Conservation (phyloP, 2,797 vertebrate genomes). For the Tadarida brasiliensis region DNA sequence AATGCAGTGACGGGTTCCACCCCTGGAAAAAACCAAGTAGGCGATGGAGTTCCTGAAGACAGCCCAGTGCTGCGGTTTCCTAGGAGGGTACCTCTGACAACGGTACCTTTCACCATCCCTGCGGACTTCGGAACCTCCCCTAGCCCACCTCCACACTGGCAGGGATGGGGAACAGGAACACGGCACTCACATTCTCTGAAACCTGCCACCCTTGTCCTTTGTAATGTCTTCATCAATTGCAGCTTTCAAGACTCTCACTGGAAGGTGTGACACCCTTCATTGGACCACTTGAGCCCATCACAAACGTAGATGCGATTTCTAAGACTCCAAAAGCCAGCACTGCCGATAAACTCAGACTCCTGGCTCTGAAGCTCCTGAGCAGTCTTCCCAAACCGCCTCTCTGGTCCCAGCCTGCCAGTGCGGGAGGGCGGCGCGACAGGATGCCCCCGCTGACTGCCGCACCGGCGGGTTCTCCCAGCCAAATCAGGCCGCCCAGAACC, state of each 20-base stretch:
- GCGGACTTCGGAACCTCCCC: not conserved
- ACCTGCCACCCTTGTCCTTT: not conserved
- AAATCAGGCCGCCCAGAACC: not conserved
- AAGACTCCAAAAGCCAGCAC: not conserved
- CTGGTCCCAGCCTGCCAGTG: fast-evolving
- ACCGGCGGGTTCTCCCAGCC: fast-evolving
- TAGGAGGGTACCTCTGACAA: not conserved
- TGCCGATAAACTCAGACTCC: not conserved
- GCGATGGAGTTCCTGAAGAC: not conserved
- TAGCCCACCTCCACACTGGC: fast-evolving
- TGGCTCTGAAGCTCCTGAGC: not conserved
- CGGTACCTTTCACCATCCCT: fast-evolving
- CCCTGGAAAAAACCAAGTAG: not conserved
- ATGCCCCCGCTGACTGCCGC: not conserved
- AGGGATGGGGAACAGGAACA: not conserved
- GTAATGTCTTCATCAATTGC: not conserved
- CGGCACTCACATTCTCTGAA: not conserved
- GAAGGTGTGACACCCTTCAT: not conserved
- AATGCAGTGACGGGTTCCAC: not conserved
- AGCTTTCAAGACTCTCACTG: not conserved
- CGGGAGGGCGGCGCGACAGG: not conserved
- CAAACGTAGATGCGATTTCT: not conserved
- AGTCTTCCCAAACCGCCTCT: not conserved
- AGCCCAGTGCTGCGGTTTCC: not conserved
- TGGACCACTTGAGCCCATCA: not conserved